Base-by-base conservation (phyloP, 2,888 invertebrate genomes). In the Lepidonotus clava region DNA sequence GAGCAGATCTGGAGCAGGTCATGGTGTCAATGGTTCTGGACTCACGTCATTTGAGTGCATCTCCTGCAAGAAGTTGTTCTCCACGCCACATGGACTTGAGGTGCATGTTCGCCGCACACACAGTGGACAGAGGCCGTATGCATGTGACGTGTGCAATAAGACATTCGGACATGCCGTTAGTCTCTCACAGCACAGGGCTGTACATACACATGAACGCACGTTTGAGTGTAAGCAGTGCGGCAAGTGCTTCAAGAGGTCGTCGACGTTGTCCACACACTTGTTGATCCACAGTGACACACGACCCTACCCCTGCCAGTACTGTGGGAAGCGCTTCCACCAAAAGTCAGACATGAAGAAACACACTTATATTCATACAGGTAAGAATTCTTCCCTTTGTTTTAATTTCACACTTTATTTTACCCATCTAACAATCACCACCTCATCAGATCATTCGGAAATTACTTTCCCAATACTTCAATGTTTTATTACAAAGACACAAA, bases 321-420 rank as follows among this genome's bases (percentile, higher is more conserved):
- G 99, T 95, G 98, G 98, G 88, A 99, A 99, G 95, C 95, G 99
- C 91, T 99, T 99, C 95, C 99, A 99, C 94, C 99, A 99, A 95
- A 99, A 99, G 94, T 98, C 98, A 85, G 99, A 99, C 95, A 99
- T 99, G 99, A 99, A 99, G 95, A 99, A 99, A 88, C 99, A 99
- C 95, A 99, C 99, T 36, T 99, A 99, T 94, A 99, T 97, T 90
- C 97, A 97, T 91, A 97, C 97, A 92, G 97, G 97, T 97, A 92
- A 95, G 95, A 61, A 8, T 14, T 77, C 11, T 77, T 11, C 24
- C 24, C 24, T n/a, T n/a, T n/a, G n/a, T n/a, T n/a, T n/a, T 61
- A 24, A 18, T 76, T 36, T 41, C n/a, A 40, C 21, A 24, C n/a
- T 6, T n/a, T 14, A 34, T 67, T 67, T 24, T 34, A n/a, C 6